Percentiles rank a stretch among this genome's conserved stretches.
Conservation (phyloP, 2,113 vertebrate species). For the Willisornis vidua region DNA sequence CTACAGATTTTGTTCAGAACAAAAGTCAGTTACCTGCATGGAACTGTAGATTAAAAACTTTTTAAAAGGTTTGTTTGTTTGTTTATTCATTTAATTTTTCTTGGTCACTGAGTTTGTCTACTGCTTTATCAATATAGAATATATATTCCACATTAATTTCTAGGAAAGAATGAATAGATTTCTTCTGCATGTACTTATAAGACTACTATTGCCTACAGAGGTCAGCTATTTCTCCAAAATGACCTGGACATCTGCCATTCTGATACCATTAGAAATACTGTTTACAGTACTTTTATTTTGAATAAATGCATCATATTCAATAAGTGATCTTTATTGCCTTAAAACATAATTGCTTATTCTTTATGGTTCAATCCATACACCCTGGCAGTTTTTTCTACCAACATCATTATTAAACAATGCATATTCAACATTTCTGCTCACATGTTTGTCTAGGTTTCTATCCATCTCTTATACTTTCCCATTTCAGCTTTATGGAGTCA, state of each 20-base stretch:
- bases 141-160: background rate
- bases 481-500: background rate
- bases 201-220: background rate
- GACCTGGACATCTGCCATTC: background rate
- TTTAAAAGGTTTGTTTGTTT: background rate
- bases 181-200: background rate
- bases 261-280: background rate
- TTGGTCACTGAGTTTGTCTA: background rate
- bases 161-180: background rate
- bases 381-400: background rate
- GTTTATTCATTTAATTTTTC: background rate
- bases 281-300: background rate
- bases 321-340: background rate
- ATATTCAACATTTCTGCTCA: background rate
- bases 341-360: background rate
- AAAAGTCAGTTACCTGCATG: background rate
- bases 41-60: background rate
- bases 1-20: background rate
- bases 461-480: background rate
- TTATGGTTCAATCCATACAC: background rate
- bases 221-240: background rate
- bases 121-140: background rate
- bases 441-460: background rate
- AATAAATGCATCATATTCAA: background rate
- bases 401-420: background rate